phyloP scores from a whole-genome alignment of 2,888 invertebrate species.

The Drosophila formosana region DNA sequence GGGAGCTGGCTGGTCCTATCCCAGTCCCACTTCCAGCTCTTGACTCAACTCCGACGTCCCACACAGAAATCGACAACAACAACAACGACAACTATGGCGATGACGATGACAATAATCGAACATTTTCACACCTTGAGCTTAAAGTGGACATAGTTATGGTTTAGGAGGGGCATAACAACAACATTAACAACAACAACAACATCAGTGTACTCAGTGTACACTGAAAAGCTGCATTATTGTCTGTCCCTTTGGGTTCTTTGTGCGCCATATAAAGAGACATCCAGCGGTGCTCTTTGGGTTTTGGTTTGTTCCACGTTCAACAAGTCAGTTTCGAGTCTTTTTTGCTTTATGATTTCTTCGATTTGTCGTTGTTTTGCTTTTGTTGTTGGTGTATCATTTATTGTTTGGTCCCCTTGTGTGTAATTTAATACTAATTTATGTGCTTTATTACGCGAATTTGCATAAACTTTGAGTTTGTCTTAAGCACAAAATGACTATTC shows the following conservation, averaged over 20 bases:
- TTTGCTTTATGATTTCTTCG: constrained; percentile 35
- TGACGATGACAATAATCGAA: constrained; percentile 81
- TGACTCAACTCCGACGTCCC: constrained; percentile 21
- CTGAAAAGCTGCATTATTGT: constrained; percentile 60
- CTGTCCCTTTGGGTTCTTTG: constrained; percentile 55
- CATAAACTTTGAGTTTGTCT: constrained; percentile 61
- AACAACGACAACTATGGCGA: constrained; percentile 19
- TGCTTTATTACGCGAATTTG: constrained; percentile 72
- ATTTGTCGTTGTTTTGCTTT: constrained; percentile 3
- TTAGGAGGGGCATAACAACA: constrained; percentile 20
- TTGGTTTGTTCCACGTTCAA: constrained; percentile 53
- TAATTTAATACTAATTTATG: constrained; percentile 82
- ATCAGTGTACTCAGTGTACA: constrained; percentile 4
- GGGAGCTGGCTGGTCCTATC: neutral
- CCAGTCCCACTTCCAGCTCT: neutral
- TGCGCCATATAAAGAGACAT: constrained; percentile 59
- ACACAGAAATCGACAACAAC: constrained; percentile 39
- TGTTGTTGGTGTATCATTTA: constrained; percentile 11
- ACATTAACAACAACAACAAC: neutral
- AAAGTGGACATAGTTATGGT: constrained; percentile 59
- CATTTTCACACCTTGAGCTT: constrained; percentile 83
- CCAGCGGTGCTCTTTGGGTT: constrained; percentile 52
- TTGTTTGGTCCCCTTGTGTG: constrained; percentile 45
- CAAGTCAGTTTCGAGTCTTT: constrained; percentile 65
- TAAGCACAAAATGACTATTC: constrained; percentile 39